These are phyloP conservation scores for Tipula vernalis DNA, from an alignment of 2,888 invertebrate genomes.

Conservation along the genomic window DNA sequence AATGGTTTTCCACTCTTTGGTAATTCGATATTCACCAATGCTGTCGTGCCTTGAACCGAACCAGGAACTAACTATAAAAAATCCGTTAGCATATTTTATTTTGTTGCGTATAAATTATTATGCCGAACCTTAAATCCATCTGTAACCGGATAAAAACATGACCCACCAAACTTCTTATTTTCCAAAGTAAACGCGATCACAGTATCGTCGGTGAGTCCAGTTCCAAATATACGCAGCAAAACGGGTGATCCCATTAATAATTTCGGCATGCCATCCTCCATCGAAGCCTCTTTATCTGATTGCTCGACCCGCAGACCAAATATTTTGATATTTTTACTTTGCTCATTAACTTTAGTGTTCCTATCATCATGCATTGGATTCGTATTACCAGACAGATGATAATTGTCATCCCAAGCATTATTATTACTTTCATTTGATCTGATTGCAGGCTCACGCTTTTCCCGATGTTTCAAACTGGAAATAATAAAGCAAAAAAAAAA, in stretches of 20 bases:
- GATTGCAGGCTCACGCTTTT: neutral
- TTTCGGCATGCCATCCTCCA: slow-evolving; percentile 46
- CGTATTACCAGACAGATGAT: neutral
- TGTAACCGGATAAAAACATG: slow-evolving; percentile 44
- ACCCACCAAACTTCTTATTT: slow-evolving; percentile 38
- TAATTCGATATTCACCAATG: neutral
- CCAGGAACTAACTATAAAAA: neutral
- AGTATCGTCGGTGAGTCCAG: slow-evolving; percentile 50
- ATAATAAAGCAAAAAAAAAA: neutral
- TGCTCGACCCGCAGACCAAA: slow-evolving; percentile 25
- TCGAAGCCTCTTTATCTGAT: slow-evolving; percentile 20
- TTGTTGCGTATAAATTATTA: neutral
- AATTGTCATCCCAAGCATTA: neutral
- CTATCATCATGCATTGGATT: neutral
- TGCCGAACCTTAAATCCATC: slow-evolving; percentile 20
- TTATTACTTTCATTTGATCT: neutral
- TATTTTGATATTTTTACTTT: slow-evolving; percentile 10
- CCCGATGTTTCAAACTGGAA: neutral
- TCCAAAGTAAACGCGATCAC: slow-evolving; percentile 59
- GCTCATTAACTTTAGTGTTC: neutral
- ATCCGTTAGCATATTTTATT: neutral
- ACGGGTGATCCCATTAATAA: slow-evolving; percentile 48
- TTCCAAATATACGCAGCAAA: slow-evolving; percentile 60
- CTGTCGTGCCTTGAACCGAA: neutral
- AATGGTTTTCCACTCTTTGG: neutral